Base-by-base conservation (phyloP, 2,113 vertebrate genomes). In the Megaptera novaeangliae region DNA sequence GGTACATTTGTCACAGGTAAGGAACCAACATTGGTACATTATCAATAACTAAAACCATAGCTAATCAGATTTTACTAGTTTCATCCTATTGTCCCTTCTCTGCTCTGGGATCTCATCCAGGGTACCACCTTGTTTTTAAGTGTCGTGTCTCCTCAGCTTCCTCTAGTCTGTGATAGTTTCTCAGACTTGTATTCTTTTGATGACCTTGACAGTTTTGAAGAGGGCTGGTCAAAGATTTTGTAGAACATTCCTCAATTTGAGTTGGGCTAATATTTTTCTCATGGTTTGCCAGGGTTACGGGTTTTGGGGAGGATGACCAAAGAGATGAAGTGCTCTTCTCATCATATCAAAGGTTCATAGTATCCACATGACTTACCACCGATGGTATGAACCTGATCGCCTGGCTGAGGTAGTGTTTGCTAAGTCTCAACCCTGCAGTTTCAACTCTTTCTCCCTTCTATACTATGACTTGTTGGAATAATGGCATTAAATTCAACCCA, bases 351-450 rank as follows among this genome's bases (percentile, higher is more conserved):
- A 27, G 31, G 52, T 13, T 34, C 4, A 5, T 39, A 2, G 46
- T 12, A 0, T 39, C 13, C 46, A 10, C 8, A 0, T 41, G 57
- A 49, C 29, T 49, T 34, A 1, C 61, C 8, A 1, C 29, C 7
- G 15, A 8, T 1, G 44, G 9, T 4, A 36, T 13, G 8, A 17
- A 21, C 13, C 13, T 44, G 17, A 27, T 34, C 44, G 14, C 44
- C n/a, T 34, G 6, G 18, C 59, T 1, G 13, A 75, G n/a, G n/a
- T 2, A 5, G 4, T 6, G 29, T 15, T 18, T 21, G 18, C 34
- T 11, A 46, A 34, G 2, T 29, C 44, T 68, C 20, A 46, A 34
- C 14, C 1, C 59, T 39, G 36, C 14, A 0, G 21, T 6, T 15
- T 52, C 52, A 52, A 3, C 39, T 31, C 23, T 29, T 36, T n/a